Evolutionary conservation across 2,113 vertebrate genomes (phyloP), one percentile per base, ranked within the genome.

Genomic region (Leptodactylus fuscus): DNA sequence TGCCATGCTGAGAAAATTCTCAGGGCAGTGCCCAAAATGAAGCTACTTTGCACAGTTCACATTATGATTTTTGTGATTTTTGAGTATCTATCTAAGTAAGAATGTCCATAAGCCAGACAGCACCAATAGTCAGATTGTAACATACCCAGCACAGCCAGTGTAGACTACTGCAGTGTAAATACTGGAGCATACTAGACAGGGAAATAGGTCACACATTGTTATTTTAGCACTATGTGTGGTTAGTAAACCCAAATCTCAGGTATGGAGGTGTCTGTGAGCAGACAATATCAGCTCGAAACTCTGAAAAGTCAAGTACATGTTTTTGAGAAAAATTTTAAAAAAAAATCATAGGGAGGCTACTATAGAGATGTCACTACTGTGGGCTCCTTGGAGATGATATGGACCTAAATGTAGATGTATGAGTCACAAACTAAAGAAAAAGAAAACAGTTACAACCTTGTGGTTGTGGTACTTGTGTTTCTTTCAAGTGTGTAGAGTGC

Each of bases 121-220:
- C 36, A 41, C 36, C 15, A 73, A 44, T 73, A 10, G 60, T 74
- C 22, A n/a, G 44, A 29, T 1, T 29, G 44, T 13, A n/a, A n/a
- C n/a, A n/a, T n/a, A n/a, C n/a, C n/a, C n/a, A n/a, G n/a, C n/a
- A n/a, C n/a, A n/a, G n/a, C n/a, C n/a, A n/a, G n/a, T n/a, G 10
- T 18, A 74, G 71, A 8, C n/a, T 27, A 41, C 70, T 48, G 73
- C 73, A 49, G 10, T 51, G 73, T 29, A 18, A 29, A 20, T 32
- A 5, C 5, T 36, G 65, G 65, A 32, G 73, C 44, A 5, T 20
- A 49, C n/a, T 9, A 49, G 16, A 11, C 58, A 58, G 53, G 58
- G 77, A 80, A 60, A 9, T 62, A 76, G 82, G 71, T 83, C 82
- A 83, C 22, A 34, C 49, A 22, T 2, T 51, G 67, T 73, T 82